Base-by-base conservation (phyloP, 2,888 invertebrate species). In the Drosophila stalkeri region DNA sequence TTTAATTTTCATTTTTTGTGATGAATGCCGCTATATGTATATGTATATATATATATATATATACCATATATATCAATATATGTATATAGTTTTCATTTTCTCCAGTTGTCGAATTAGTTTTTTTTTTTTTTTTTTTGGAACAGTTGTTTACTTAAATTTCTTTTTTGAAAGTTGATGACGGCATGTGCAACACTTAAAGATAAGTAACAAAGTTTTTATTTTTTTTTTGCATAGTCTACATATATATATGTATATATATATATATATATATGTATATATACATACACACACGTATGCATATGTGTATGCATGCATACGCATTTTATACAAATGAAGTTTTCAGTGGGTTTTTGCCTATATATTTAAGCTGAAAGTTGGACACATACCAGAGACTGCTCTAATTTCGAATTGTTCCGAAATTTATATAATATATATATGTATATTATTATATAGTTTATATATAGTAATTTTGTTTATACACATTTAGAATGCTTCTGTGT, bases 151-250 rank as follows among this genome's bases (percentile, higher is more conserved):
- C 65, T 56, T 41, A 12, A n/a, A 39, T 39, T 64, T 62, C 11
- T 12, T 57, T 57, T 12, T 44, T 76, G 69, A 71, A 83, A 85
- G 65, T 82, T 80, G 77, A 69, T 64, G 77, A 76, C 72, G 81
- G 82, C 85, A 77, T 85, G 85, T 89, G 90, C 84, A 86, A 90
- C 80, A 90, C 90, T 91, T 85, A 90, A 84, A 85, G 76, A 78
- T 84, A 89, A 69, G 72, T 86, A 86, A 86, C 85, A 86, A 86
- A 83, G 73, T 83, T 86, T 27, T 35, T 16, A 8, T 12, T 12
- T 33, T n/a, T n/a, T 31, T n/a, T n/a, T 31, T 51, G 57, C 71
- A 72, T 65, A 75, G 63, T 77, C 74, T 76, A 73, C 55, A 51
- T 64, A 61, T 49, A 37, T 55, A 20, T 65, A 49, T 0, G 49